phyloP scores from a whole-genome alignment of 2,888 invertebrate genomes.

The Gerris lacustris region DNA sequence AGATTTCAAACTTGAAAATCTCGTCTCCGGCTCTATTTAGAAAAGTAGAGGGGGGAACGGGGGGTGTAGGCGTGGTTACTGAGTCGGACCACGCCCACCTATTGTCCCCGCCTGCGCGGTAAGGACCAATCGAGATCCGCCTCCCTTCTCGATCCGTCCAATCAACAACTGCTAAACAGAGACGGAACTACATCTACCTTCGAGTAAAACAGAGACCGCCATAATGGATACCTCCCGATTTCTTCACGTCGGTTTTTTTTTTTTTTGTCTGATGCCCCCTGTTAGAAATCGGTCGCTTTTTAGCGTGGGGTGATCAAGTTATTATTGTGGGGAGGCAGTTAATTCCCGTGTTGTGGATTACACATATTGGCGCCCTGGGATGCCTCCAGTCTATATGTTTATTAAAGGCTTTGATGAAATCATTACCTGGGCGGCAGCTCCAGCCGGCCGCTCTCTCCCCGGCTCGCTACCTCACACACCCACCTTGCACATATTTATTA shows the following conservation, averaged over 20 bases:
- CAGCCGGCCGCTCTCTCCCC: slow-evolving; percentile 6
- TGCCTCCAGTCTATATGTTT: slow-evolving; percentile 23
- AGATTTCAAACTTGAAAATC: slow-evolving; percentile 28
- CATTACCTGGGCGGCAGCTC: slow-evolving; percentile 14
- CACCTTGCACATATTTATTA: slow-evolving; percentile 11
- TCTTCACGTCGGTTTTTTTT: background rate
- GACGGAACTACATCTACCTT: background rate
- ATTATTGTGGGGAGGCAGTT: slow-evolving; percentile 21
- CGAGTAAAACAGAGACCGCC: slow-evolving; percentile 5
- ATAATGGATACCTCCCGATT: slow-evolving; percentile 14
- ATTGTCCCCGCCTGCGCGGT: slow-evolving; percentile 17
- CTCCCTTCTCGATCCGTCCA: slow-evolving; percentile 12
- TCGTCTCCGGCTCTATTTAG: slow-evolving; percentile 17
- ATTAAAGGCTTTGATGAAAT: slow-evolving; percentile 24
- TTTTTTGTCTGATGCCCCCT: slow-evolving; percentile 7
- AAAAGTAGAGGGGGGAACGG: background rate
- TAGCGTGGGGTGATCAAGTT: slow-evolving; percentile 22
- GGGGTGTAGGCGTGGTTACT: background rate
- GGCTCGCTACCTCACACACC: slow-evolving; percentile 7
- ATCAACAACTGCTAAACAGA: background rate
- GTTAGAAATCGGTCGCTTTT: background rate
- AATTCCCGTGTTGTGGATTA: slow-evolving; percentile 22
- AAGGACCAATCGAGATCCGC: slow-evolving; percentile 17
- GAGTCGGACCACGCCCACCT: slow-evolving; percentile 7
- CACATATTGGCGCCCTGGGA: slow-evolving; percentile 23